Base-by-base conservation (phyloP, 1,140 invertebrate species). In the Hycleus cichorii region DNA sequence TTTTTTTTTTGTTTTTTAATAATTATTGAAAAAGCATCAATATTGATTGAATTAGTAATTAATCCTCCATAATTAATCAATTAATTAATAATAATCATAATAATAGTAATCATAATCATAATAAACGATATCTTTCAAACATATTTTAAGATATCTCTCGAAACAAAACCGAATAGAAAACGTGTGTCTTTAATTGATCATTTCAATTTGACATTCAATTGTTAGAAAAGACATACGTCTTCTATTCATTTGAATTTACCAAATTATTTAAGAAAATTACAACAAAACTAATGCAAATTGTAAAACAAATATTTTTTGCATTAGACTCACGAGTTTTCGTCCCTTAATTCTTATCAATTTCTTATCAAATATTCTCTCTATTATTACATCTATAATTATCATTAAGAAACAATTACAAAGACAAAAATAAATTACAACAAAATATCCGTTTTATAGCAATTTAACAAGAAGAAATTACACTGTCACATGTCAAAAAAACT, bases 251-350 rank as follows among this genome's bases (percentile, higher is more conserved):
- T 26, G 10, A 6, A 18, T 47, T 60, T 60, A 18, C 39, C 27
- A 12, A 38, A 47, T 47, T 47, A 42, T 55, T 38, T 39, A 44
- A 51, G 18, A 27, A 45, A 43, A 55, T 47, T 39, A n/a, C 25
- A 32, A 42, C 24, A 51, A 38, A 44, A 47, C 50, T 57, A 61
- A 61, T 61, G 59, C 59, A 61, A 57, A 49, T 61, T 57, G 11
- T 57, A 52, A 57, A 61, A 61, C 59, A 61, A 49, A 61, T 61
- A 56, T 61, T 32, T 18, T 54, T 61, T 61, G 59, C 59, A 61
- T 61, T 57, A 53, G 49, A 18, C 18, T 18, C 18, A 18, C 18
- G 2, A 18, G 1, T 18, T 32, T 26, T n/a, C 49, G 45, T 46
- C 18, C 18, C 18, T 18, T 18, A 18, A 18, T 18, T 18, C 18